These are phyloP conservation scores for Empidonax traillii DNA, from an alignment of 2,113 vertebrate species.

Conservation along the genomic window DNA sequence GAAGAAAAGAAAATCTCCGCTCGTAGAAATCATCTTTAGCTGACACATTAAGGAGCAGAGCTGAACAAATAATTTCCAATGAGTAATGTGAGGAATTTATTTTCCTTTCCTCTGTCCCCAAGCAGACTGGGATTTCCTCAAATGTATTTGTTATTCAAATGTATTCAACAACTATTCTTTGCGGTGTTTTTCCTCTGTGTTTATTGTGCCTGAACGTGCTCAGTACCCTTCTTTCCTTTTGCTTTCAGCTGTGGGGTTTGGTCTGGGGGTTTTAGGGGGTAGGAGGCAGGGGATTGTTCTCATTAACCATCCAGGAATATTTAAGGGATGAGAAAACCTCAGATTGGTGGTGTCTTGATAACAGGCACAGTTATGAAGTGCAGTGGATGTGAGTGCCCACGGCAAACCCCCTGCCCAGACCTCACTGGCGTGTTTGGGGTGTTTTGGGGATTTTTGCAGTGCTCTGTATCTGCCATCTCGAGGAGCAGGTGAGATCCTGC, in stretches of 20 bases:
- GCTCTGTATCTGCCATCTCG: neutral
- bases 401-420: neutral
- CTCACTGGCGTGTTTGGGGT: too few species aligned
- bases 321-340: neutral
- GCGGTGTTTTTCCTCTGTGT: neutral
- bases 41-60: slow-evolving; percentile 53
- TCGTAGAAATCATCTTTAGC: slow-evolving; percentile 55
- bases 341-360: rapidly evolving
- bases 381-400: rapidly evolving
- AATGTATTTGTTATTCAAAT: slow-evolving; percentile 64
- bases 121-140: slow-evolving; percentile 58
- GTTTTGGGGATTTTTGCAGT: neutral
- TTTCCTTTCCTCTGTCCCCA: slow-evolving; percentile 34
- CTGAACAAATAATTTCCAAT: slow-evolving; percentile 55
- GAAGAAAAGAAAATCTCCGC: slow-evolving; percentile 61
- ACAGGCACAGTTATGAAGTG: rapidly evolving
- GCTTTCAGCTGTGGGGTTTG: neutral
- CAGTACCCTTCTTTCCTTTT: neutral
- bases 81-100: slow-evolving; percentile 57
- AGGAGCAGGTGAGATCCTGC: neutral
- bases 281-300: neutral
- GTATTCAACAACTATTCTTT: slow-evolving; percentile 46
- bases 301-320: neutral
- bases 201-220: neutral
- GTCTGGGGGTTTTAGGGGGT: neutral